Evolutionary conservation across 2,113 vertebrate species (phyloP), one percentile per base, ranked within the genome.

Genomic region (Bufo gargarizans): DNA sequence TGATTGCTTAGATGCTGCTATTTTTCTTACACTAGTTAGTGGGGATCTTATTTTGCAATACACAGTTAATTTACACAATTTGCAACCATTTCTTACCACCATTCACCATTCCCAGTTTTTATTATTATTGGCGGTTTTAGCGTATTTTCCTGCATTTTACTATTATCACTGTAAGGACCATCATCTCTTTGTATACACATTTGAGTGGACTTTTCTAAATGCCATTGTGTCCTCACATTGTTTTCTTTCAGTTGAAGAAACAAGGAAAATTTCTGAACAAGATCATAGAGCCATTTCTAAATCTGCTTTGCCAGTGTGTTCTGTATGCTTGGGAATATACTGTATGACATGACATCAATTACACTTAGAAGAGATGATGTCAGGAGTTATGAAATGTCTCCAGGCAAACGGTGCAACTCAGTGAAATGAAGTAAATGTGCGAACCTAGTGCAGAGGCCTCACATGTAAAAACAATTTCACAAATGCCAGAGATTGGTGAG

Each of bases 261-360:
- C 63, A 65, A 49, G 2, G 45, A 61, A 82, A 65, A 43, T n/a
- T 63, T 83, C 61, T 83, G n/a, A 83, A 67, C 45, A 83, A 55
- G 16, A 67, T 47, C 61, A 55, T 19, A 45, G 11, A 14, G 50
- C 10, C 61, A 53, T 49, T 49, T 83, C 81, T 67, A 33, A 82
- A 82, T 67, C 80, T 69, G 61, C 47, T 69, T 17, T 53, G 61
- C 81, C 81, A 69, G 81, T 53, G 16, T 71, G 49, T 55, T 84
- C 49, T 84, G 43, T 14, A 84, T 71, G 63, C 49, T 53, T n/a
- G 82, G 47, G 82, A 83, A 84, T 84, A 84, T 84, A 33, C 65
- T 71, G 65, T 9, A 83, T 84, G 82, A 84, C 82, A 84, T 84
- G 82, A 84, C 82, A 84, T 84, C 82, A 84, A 84, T 84, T 84